These are phyloP conservation scores for Peromyscus californicus DNA, from an alignment of 2,113 vertebrate species.

Conservation along the genomic window DNA sequence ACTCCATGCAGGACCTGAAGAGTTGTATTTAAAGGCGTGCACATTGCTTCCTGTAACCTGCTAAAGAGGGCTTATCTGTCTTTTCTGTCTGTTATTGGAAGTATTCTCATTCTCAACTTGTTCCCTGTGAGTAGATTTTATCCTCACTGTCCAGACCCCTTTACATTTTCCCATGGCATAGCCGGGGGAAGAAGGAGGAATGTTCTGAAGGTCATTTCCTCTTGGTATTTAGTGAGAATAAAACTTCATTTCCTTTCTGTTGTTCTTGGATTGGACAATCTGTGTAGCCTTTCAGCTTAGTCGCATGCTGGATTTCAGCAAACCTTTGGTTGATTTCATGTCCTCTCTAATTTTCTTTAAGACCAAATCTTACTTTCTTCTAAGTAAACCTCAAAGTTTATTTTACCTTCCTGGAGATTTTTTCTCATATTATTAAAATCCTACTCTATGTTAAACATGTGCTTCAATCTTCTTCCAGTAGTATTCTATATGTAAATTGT, in stretches of 20 bases:
- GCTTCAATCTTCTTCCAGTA: neutral
- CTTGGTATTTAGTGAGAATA: neutral
- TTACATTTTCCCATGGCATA: neutral
- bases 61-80: neutral
- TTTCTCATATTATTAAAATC: neutral
- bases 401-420: slow-evolving; percentile 23
- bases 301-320: neutral
- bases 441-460: neutral
- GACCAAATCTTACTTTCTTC: neutral
- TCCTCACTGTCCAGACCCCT: neutral
- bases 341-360: neutral
- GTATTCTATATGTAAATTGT: neutral
- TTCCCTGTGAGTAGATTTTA: slow-evolving; percentile 5
- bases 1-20: neutral
- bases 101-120: neutral
- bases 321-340: neutral
- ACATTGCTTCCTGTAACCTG: neutral
- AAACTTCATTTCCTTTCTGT: neutral
- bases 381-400: slow-evolving; percentile 12
- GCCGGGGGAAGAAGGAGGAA: neutral
- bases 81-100: neutral
- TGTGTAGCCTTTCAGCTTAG: neutral
- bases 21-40: neutral
- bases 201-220: neutral
- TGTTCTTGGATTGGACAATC: neutral